phyloP scores from a whole-genome alignment of 2,888 invertebrate genomes.

The Nomada fucata region DNA sequence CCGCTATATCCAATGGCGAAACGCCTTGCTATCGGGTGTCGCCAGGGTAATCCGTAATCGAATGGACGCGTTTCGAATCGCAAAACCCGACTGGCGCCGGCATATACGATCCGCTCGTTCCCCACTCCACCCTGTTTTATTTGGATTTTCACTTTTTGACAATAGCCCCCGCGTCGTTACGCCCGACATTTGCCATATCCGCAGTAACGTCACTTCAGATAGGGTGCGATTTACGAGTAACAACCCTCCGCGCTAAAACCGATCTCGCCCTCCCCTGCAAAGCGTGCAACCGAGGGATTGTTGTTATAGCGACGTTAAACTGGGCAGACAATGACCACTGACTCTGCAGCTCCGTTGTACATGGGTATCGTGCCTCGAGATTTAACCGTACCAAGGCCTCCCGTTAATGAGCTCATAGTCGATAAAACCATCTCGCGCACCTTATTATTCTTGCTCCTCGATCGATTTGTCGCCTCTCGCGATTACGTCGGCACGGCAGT shows the following conservation, averaged over 20 bases:
- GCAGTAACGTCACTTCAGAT: slow-evolving; percentile 62
- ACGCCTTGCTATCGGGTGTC: background rate
- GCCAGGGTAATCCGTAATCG: background rate
- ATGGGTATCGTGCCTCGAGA: slow-evolving; percentile 51
- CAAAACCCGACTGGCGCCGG: slow-evolving; percentile 3
- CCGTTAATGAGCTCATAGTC: slow-evolving; percentile 72
- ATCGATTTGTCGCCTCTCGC: slow-evolving; percentile 4
- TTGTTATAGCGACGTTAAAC: slow-evolving; percentile 75
- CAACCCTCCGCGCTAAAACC: slow-evolving; percentile 57
- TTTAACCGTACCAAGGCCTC: slow-evolving; percentile 74
- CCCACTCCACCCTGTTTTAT: slow-evolving; percentile 18
- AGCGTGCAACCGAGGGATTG: slow-evolving; percentile 15
- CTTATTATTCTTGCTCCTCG: slow-evolving; percentile 31
- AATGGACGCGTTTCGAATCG: slow-evolving; percentile 10
- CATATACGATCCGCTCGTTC: background rate
- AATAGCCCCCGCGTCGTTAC: slow-evolving; percentile 40
- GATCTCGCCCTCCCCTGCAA: slow-evolving; percentile 10
- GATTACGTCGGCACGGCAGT: too few species aligned
- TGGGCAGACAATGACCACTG: slow-evolving; percentile 74
- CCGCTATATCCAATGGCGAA: background rate
- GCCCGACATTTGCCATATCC: slow-evolving; percentile 59
- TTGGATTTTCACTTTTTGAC: slow-evolving; percentile 61
- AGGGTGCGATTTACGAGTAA: slow-evolving; percentile 71
- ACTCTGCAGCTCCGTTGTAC: slow-evolving; percentile 51
- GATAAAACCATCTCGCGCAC: slow-evolving; percentile 68